Evolutionary conservation across 92 coral and sea anemone genomes (phyloP).

Genomic region (Siderastrea siderea): DNA sequence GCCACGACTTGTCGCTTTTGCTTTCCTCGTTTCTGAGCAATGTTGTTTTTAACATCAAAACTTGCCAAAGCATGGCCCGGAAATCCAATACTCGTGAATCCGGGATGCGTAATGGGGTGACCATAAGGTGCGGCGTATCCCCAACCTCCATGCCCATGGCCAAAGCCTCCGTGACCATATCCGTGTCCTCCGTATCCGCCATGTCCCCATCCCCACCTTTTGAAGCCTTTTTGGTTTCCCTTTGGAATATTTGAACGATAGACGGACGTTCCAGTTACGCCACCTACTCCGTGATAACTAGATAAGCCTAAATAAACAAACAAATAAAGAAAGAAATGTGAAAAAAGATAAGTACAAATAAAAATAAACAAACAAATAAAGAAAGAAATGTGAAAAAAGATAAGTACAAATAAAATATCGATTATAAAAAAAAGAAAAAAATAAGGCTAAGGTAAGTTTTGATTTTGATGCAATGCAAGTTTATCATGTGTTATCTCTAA

Average conservation of each 20-base stretch:
- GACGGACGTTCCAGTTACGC: constrained; percentile 63
- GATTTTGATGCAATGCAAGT: no score
- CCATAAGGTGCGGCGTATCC: constrained; percentile 95
- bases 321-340: no score
- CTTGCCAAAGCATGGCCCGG: constrained; percentile 98
- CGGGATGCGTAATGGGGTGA: constrained; percentile 99
- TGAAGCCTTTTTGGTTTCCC: constrained; percentile 58
- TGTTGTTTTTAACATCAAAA: constrained; percentile 91
- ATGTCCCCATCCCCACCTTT: constrained; percentile 82
- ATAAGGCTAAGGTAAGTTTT: neutral
- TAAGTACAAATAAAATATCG: neutral
- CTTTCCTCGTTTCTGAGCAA: constrained; percentile 79
- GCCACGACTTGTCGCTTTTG: constrained; percentile 77
- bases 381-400: no score
- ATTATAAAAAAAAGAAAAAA: neutral
- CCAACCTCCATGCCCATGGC: constrained; percentile 80
- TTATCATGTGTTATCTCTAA: no score
- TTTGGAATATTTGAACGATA: constrained; percentile 76
- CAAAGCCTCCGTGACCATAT: constrained; percentile 45
- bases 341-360: no score
- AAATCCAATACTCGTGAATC: constrained; percentile 95
- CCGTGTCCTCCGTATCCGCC: constrained; percentile 77
- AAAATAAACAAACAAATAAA: neutral
- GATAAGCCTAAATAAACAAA: constrained; percentile 21
- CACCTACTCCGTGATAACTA: constrained; percentile 64